Base-by-base conservation (phyloP, 1,140 invertebrate genomes). In the Cheumatopsyche charites region DNA sequence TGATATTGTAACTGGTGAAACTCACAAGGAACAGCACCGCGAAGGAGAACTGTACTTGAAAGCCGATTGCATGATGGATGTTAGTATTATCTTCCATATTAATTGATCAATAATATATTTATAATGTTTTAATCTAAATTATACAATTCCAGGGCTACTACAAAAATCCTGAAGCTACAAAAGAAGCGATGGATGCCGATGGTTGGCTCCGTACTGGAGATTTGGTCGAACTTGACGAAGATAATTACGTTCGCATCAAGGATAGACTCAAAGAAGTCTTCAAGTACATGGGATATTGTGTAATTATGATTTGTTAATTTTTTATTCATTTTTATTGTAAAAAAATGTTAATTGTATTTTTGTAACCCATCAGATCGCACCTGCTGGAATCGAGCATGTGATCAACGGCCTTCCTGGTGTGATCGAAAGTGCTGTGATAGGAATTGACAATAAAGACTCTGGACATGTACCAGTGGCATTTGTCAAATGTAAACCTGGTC, bases 171-270 rank as follows among this genome's bases (percentile, higher is more conserved):
- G 77, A 86, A 74, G 88, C 87, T 12, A 92, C 90, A 0, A 78
- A 78, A 13, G 84, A 87, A 43, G 87, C 85, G 0, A 87, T 93
- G 41, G 86, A 89, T 70, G 77, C 79, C 42, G 87, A 90, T 61
- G 87, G 89, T 0, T 93, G 91, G 91, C 84, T 92, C 17, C 88
- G 89, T 77, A 92, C 92, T 26, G 91, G 91, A 62, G 91, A 93
- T 79, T 79, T 92, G 17, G 90, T 87, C 12, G 90, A 89, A 77
- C 86, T 87, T 76, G 90, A 92, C 76, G 80, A 87, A 62, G 82
- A 90, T n/a, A 86, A 83, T 26, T 85, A 85, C 72, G 85, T 88
- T 68, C 90, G 81, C 75, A 87, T 92, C 75, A 84, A 89, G 11
- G 91, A 92, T 77, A 79, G 91, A 61, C 78, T 91, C 1, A 93